These are phyloP conservation scores for Oeneis ivallda DNA, from an alignment of 2,888 invertebrate genomes.

Conservation along the genomic window DNA sequence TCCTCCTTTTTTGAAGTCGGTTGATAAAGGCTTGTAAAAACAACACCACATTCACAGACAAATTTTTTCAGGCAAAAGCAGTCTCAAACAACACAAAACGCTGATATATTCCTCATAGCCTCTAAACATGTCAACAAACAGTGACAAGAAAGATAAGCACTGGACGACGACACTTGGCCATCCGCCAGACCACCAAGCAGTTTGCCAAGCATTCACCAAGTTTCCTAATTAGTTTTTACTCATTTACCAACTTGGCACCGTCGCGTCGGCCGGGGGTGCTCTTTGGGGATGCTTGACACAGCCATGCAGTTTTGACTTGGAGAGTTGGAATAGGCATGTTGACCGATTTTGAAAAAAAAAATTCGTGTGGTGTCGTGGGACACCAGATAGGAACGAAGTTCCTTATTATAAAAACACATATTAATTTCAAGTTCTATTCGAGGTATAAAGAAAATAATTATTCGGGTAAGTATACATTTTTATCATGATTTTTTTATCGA, in stretches of 20 bases:
- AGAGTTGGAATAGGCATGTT: too few species aligned
- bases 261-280: neutral
- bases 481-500: too few species aligned
- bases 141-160: constrained; percentile 20
- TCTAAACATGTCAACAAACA: constrained; percentile 14
- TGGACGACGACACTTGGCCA: constrained; percentile 23
- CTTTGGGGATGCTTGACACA: constrained; percentile 4
- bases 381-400: too few species aligned
- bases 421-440: too few species aligned
- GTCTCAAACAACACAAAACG: neutral
- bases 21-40: too few species aligned
- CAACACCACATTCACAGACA: neutral
- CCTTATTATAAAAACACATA: too few species aligned
- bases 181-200: constrained; percentile 27
- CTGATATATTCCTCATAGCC: neutral
- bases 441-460: too few species aligned
- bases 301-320: too few species aligned
- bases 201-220: constrained; percentile 25
- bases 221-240: constrained; percentile 36
- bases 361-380: too few species aligned
- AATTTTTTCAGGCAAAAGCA: neutral
- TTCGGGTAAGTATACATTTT: too few species aligned
- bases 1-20: too few species aligned
- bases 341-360: too few species aligned
- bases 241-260: constrained; percentile 26